A percentile compares a stretch with the other conserved stretches of the same genome.
Conservation (phyloP, 1,140 invertebrate genomes). For the Maconellicoccus hirsutus region DNA sequence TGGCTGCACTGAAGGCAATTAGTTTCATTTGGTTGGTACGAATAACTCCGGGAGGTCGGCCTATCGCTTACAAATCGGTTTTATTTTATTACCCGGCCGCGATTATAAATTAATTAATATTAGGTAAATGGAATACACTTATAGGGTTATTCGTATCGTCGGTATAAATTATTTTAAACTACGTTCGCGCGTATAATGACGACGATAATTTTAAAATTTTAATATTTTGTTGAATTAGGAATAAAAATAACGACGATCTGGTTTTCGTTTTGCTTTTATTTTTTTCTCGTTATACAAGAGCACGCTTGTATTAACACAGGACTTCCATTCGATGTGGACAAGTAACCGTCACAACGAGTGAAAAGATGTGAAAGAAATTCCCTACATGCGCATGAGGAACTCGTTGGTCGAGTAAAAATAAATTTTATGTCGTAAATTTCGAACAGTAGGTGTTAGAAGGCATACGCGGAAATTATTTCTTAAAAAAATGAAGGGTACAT, state of each 20-base stretch:
- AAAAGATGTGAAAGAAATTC: neutral
- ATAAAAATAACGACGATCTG: neutral
- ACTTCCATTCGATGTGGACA: no score
- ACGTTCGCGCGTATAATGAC: conserved; percentile 4
- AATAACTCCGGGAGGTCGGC: conserved; percentile 1
- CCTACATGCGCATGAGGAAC: neutral
- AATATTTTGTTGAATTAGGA: neutral
- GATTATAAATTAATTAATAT: conserved; percentile 10
- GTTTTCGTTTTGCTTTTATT: neutral
- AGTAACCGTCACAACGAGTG: neutral
- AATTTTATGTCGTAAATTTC: neutral
- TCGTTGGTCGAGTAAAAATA: neutral
- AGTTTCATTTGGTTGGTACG: conserved; percentile 3
- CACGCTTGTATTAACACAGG: no score
- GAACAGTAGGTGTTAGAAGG: neutral
- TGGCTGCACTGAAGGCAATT: conserved; percentile 1
- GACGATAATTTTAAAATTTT: neutral
- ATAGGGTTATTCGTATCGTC: neutral
- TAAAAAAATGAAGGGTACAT: neutral
- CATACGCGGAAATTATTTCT: neutral
- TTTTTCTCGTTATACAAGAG: no score
- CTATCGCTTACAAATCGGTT: conserved; percentile 3
- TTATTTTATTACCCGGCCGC: conserved; percentile 7
- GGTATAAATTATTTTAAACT: neutral
- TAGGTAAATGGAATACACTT: neutral